phyloP scores from a whole-genome alignment of 35 echinoderm and acorn worm species.

The Ophiothrix spiculata region DNA sequence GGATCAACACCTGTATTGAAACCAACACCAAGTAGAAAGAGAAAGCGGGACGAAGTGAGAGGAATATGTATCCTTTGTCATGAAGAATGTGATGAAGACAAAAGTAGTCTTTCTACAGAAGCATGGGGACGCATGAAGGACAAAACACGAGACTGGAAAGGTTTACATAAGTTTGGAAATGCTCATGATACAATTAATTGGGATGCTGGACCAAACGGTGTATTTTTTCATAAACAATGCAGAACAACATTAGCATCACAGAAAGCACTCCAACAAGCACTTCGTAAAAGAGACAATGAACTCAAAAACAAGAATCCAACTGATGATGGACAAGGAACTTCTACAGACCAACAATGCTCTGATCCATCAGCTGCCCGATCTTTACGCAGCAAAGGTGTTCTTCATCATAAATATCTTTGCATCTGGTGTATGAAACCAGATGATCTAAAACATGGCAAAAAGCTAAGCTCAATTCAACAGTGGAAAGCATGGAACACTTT shows the following conservation, averaged over 20 bases:
- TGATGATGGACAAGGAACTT: neutral
- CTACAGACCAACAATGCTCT: neutral
- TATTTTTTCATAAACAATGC: neutral
- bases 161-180: neutral
- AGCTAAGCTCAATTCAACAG: neutral
- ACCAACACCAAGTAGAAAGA: neutral
- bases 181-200: neutral
- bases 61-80: neutral
- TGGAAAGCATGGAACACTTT: neutral
- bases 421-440: neutral
- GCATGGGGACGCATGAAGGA: constrained; percentile 10
- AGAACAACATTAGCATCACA: neutral
- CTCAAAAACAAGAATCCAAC: neutral
- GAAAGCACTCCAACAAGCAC: neutral
- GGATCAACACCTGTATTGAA: neutral
- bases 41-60: neutral
- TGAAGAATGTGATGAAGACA: constrained; percentile 22
- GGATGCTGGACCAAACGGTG: neutral
- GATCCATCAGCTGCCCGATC: neutral
- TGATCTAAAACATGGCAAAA: neutral
- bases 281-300: neutral
- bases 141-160: constrained; percentile 11
- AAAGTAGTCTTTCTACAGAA: neutral
- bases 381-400: neutral
- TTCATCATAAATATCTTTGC: neutral